Conservation (phyloP, 2,888 invertebrate species). For the Lasioglossum villosulum region DNA sequence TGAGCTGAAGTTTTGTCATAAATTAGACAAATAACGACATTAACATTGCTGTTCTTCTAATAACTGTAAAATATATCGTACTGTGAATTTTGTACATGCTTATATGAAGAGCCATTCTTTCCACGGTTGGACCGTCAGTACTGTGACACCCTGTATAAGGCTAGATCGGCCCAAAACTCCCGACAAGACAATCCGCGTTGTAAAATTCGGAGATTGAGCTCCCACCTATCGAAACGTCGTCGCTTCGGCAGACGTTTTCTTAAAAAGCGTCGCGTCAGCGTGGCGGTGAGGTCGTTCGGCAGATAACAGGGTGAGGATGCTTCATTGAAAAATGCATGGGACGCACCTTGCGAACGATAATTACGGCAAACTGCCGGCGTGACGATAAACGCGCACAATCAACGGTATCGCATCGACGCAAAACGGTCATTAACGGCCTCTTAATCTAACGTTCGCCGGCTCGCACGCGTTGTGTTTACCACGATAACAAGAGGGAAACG, state of each 20-base stretch:
- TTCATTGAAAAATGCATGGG: conserved; percentile 15
- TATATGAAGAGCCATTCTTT: too few species aligned
- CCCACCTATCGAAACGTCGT: not conserved
- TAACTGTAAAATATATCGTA: not conserved
- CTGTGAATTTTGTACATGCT: not conserved
- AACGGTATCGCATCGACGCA: conserved; percentile 43
- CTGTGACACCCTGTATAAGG: not conserved
- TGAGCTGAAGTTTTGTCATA: too few species aligned
- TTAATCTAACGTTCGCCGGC: conserved; percentile 57
- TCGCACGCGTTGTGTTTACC: conserved; percentile 53
- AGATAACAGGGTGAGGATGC: not conserved
- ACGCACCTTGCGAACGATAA: conserved; percentile 31
- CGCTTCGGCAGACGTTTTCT: not conserved
- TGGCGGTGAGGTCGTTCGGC: not conserved
- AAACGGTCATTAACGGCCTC: conserved; percentile 64
- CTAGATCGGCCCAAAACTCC: not conserved
- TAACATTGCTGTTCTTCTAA: not conserved
- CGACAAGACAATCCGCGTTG: not conserved
- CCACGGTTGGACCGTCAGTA: not conserved
- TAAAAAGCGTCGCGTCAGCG: not conserved
- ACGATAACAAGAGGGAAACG: conserved; percentile 49
- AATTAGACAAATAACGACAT: too few species aligned
- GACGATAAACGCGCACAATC: conserved; percentile 43
- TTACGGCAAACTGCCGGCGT: conserved; percentile 34
- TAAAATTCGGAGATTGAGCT: not conserved